Evolutionary conservation across 2,113 vertebrate genomes (phyloP), one percentile per base, ranked within the genome.

Genomic region (Rutilus rutilus): DNA sequence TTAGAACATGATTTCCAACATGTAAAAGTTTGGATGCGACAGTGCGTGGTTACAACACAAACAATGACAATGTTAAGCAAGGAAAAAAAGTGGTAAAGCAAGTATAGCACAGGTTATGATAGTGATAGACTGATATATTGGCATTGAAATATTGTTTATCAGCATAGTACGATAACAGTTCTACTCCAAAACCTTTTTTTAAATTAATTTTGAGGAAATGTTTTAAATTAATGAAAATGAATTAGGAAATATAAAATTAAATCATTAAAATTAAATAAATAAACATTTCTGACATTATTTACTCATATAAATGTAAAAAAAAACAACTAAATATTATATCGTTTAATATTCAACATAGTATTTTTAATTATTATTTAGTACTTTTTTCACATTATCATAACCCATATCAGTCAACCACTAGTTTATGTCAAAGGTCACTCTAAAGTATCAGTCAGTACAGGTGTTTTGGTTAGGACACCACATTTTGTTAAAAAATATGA

Each of bases 11-110:
- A 39, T 36, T 79, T 85, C 65, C 17, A 25, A 6, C 57, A 45
- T 62, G 14, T n/a, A 79, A 42, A 2, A n/a, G 21, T 62, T 45
- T 79, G 6, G 2, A 11, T 54, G 2, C 0, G 7, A 54, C 39
- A 42, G 11, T 60, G 33, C 2, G 42, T 64, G 50, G 39, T 64
- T 64, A 64, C 78, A 62, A 77, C 75, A 82, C 54, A 57, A 57
- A 57, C 54, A 82, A 82, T 12, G n/a, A 69, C 62, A 67, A 33
- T 23, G 27, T 19, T 45, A 65, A 11, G 78, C 42, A 4, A 62
- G 39, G 59, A 64, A 67, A 50, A 50, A 82, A 47, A 47, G 42
- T 45, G 59, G 30, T 60, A 57, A 78, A 78, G 76, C n/a, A 17
- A 36, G 27, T 4, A 45, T 19, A 62, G 57, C 19, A 33, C 3